Evolutionary conservation across 2,888 invertebrate species (phyloP).

Genomic region (Drosophila longiperda): DNA sequence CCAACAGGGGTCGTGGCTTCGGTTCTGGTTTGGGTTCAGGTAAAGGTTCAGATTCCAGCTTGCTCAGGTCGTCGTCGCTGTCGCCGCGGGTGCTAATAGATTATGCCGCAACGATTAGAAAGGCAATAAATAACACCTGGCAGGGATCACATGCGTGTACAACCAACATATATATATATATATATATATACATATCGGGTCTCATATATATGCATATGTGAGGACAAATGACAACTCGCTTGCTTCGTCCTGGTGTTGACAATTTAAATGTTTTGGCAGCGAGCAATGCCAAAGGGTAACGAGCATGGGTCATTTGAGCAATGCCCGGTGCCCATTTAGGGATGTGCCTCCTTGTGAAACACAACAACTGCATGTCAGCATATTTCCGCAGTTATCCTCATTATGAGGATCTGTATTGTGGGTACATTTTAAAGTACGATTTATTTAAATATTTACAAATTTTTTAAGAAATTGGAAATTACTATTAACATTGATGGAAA

Average conservation of each 20-base stretch:
- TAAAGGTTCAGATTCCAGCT: conserved; percentile 13
- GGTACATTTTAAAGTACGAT: not conserved
- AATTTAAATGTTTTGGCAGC: conserved; percentile 68
- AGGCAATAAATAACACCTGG: conserved; percentile 84
- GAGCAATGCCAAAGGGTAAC: conserved; percentile 53
- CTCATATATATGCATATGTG: conserved; percentile 16
- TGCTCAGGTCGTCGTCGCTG: conserved; percentile 35
- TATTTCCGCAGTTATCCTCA: conserved; percentile 11
- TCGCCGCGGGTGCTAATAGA: conserved; percentile 77
- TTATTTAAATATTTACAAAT: not conserved
- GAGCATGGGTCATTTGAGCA: conserved; percentile 28
- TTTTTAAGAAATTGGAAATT: not conserved
- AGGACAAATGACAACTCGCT: conserved; percentile 42
- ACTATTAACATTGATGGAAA: too few species aligned
- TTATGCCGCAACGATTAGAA: conserved; percentile 84
- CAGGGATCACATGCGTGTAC: conserved; percentile 83
- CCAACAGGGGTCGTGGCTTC: conserved; percentile 11
- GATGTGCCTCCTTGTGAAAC: conserved; percentile 42
- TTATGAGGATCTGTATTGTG: not conserved
- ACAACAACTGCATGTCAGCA: conserved; percentile 42
- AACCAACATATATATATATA: conserved; percentile 24
- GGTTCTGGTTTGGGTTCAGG: not conserved
- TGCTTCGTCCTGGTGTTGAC: conserved; percentile 70
- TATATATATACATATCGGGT: conserved; percentile 33
- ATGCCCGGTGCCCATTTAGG: conserved; percentile 15